Conservation (phyloP, 2,888 invertebrate species). For the Apamea anceps region DNA sequence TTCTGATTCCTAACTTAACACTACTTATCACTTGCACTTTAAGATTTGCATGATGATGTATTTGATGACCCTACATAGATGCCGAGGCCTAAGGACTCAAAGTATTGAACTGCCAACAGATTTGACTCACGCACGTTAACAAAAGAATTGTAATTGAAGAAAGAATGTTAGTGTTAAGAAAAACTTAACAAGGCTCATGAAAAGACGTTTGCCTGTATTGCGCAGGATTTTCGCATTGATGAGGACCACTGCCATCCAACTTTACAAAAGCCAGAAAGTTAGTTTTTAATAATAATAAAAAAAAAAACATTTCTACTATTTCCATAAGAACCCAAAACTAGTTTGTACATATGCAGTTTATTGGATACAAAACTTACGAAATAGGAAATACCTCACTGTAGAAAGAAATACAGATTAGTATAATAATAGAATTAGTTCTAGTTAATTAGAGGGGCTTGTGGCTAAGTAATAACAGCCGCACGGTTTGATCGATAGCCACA, state of each 20-base stretch:
- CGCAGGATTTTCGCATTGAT: background rate
- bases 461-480: too few species aligned
- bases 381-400: background rate
- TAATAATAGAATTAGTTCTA: too few species aligned
- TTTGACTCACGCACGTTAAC: constrained; percentile 1
- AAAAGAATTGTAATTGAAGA: background rate
- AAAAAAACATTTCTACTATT: too few species aligned
- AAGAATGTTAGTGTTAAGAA: too few species aligned
- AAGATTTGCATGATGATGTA: background rate
- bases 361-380: background rate
- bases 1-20: background rate
- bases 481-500: too few species aligned
- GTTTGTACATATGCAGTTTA: background rate
- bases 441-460: too few species aligned
- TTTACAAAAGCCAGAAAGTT: background rate
- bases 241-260: background rate
- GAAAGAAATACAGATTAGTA: background rate
- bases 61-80: background rate
- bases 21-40: background rate
- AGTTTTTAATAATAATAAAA: background rate
- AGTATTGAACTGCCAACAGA: constrained; percentile 26
- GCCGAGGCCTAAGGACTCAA: constrained; percentile 6
- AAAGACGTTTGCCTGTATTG: background rate
- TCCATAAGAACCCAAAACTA: background rate
- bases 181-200: background rate